These are phyloP conservation scores for Encarsia formosa DNA, from an alignment of 2,888 invertebrate genomes.

Conservation along the genomic window DNA sequence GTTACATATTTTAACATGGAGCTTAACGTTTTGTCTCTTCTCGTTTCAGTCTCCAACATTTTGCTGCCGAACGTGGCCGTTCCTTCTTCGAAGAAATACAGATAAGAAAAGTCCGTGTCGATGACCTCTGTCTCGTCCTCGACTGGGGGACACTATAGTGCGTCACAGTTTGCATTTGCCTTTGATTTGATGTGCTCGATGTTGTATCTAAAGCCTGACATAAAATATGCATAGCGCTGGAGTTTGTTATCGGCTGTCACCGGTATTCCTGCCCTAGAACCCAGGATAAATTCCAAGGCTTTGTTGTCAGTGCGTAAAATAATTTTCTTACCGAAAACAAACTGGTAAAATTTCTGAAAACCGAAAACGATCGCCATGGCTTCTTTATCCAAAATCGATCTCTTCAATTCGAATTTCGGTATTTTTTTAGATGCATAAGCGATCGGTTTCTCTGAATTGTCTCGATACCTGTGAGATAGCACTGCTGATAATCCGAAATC, in stretches of 20 bases:
- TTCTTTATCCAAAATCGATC: conserved; percentile 28
- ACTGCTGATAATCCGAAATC: conserved; percentile 6
- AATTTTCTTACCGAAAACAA: conserved; percentile 22
- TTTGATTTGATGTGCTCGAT: conserved; percentile 24
- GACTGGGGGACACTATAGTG: conserved; percentile 2
- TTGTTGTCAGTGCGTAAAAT: conserved; percentile 27
- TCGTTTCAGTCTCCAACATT: not conserved
- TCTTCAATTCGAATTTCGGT: conserved; percentile 14
- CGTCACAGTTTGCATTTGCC: conserved; percentile 12
- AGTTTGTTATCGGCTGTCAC: conserved; percentile 17
- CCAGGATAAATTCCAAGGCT: conserved; percentile 20
- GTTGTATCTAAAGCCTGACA: conserved; percentile 24
- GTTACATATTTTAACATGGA: not conserved
- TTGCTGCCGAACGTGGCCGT: not conserved
- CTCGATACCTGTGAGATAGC: conserved; percentile 4
- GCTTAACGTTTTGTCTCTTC: not conserved
- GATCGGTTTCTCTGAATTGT: too few relatives aligned
- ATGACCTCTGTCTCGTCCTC: not conserved
- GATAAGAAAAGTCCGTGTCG: not conserved
- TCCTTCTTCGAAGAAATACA: conserved; percentile 22
- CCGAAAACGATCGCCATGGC: conserved; percentile 27
- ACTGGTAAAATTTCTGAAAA: too few relatives aligned
- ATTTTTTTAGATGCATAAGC: conserved; percentile 4
- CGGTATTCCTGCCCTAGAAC: conserved; percentile 19
- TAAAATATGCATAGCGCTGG: conserved; percentile 25